Conservation (phyloP, 2,797 vertebrate species). For the Zalophus californianus region DNA sequence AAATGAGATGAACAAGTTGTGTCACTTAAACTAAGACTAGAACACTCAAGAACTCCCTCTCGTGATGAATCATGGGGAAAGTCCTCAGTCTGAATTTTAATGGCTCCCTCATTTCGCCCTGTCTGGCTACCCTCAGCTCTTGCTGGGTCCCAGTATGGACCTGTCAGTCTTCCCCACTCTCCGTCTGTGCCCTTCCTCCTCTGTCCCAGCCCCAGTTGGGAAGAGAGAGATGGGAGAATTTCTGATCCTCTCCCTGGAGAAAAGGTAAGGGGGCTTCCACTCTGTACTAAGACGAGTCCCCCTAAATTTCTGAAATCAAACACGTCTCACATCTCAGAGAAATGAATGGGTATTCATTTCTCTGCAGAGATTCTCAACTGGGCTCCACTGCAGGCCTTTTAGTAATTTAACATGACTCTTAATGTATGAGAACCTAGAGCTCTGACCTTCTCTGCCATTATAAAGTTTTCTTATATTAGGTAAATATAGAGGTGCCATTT, state of each 20-base stretch:
- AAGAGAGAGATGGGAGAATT: background rate
- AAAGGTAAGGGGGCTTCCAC: background rate
- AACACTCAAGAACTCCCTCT: background rate
- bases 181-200: background rate
- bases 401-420: background rate
- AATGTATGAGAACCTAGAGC: background rate
- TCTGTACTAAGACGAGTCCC: background rate
- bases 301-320: constrained; percentile 25
- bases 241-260: background rate
- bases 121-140: background rate
- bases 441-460: background rate
- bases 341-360: background rate
- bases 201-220: background rate
- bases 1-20: background rate
- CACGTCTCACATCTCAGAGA: background rate
- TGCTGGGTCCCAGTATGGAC: background rate
- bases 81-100: background rate
- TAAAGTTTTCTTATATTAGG: background rate
- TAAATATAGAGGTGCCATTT: background rate
- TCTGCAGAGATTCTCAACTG: background rate
- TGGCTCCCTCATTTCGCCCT: background rate
- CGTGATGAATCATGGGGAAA: background rate
- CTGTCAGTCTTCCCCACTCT: background rate
- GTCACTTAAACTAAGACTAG: background rate
- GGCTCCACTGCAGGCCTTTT: background rate